Base-by-base conservation (phyloP, 2,113 vertebrate species). In the Trematomus loennbergii region DNA sequence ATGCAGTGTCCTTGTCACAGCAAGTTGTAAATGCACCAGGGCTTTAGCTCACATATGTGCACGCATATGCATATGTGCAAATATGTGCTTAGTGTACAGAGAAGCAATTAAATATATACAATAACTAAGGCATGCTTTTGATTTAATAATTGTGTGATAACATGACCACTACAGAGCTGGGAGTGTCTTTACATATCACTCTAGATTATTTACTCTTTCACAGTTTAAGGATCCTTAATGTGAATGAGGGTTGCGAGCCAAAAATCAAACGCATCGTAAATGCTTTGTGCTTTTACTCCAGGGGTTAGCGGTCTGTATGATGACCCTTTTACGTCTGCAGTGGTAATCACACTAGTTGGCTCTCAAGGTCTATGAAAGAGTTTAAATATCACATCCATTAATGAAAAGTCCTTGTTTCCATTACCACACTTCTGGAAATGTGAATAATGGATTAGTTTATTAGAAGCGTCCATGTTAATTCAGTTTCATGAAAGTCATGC, bases 331-430 rank as follows among this genome's bases (percentile, higher is more conserved):
- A 20, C 55, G 76, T 72, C 74, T 55, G 71, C 85, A 58, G 58
- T 67, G 65, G 68, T 82, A 75, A 84, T 62, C 80, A 58, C 72
- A 71, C 62, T 25, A 59, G 48, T 84, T 74, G 63, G 72, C 79
- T 80, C 59, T 85, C 79, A 85, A 89, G 78, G 82, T 87, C 85
- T 75, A 93, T 88, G 81, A 48, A 89, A 18, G 46, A 53, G 36
- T 70, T 81, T 81, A 29, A 87, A 89, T 88, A 88, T 87, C 88
- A 73, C 79, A 88, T 89, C 33, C 58, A 72, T 89, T 84, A 61
- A 86, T 90, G 83, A 88, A 76, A 79, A 45, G 49, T 75, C 65
- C 40, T 72, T 81, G 62, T 85, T 82, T 82, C 54, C 40, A 16
- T 52, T 40, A 75, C 16, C 72, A 77, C 70, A 68, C 46, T 48